A percentile compares a stretch with the other conserved stretches of the same genome.
Evolutionary conservation across 2,888 invertebrate species (phyloP).

Genomic region (Drosophila planitibia): DNA sequence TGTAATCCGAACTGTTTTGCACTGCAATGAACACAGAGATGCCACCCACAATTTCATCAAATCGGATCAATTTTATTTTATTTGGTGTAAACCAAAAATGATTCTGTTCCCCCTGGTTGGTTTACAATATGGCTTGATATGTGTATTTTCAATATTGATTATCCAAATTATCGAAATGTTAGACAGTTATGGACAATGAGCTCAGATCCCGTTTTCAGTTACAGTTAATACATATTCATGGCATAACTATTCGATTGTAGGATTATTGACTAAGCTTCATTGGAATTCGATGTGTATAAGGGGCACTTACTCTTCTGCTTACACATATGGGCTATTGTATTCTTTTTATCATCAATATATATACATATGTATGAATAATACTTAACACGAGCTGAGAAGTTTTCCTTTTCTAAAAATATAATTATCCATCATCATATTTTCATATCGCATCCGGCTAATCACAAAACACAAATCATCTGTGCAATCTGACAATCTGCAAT

Average conservation of each 20-base stretch:
- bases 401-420: background rate
- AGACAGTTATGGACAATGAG: background rate
- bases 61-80: background rate
- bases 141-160: background rate
- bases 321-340: too few relatives aligned
- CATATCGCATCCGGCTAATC: constrained; percentile 7
- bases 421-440: constrained; percentile 1
- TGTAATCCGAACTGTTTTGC: constrained; percentile 3
- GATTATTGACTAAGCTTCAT: background rate
- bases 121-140: background rate
- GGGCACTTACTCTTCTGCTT: too few relatives aligned
- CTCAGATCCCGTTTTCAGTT: background rate
- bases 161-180: background rate
- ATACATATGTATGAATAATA: background rate
- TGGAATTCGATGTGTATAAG: background rate
- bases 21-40: background rate
- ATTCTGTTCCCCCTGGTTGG: background rate
- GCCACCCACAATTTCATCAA: background rate
- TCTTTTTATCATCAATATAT: too few relatives aligned
- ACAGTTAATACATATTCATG: background rate
- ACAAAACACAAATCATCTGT: constrained; percentile 6
- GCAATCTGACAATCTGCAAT: background rate
- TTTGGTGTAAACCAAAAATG: background rate
- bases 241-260: background rate
- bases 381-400: background rate